Base-by-base conservation (phyloP, 1,140 invertebrate species). In the Drosophila guanche region DNA sequence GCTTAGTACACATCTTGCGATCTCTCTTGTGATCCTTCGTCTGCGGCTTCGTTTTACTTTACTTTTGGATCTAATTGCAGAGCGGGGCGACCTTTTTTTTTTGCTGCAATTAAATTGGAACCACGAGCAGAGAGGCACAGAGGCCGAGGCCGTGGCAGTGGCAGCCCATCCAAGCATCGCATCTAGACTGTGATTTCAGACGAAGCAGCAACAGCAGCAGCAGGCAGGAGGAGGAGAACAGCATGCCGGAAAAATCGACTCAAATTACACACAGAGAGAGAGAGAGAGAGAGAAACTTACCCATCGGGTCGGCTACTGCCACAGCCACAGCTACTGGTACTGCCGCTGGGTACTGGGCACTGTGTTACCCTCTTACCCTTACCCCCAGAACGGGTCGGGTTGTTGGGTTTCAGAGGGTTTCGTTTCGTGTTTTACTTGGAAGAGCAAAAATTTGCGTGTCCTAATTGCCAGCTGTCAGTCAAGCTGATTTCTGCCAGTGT, bases 71-170 rank as follows among this genome's bases (percentile, higher is more conserved):
- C 83, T 86, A 88, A 86, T 86, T 86, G 83, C 83, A 86, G 70
- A 71, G 55, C 70, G 51, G 23, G 50, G 45, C 67, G 55, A 85
- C 77, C 81, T 80, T 81, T 81, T 66, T n/a, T 62, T 43, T 42
- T 47, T 69, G 73, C 83, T 88, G 83, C 83, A 86, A 86, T 86
- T 86, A 86, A 86, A 83, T 79, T 88, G 76, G 80, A 85, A 85
- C 81, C 76, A 86, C 78, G 78, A 81, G 55, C 61, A 76, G 33
- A 12, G 10, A 48, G 10, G 29, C 23, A 43, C 42, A 40, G 47
- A 12, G 25, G 16, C 22, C 25, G 23, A 27, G 40, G 4, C 7
- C 6, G 42, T 20, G 16, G 16, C 16, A 20, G 33, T 43, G 47
- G 47, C 54, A 71, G 65, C 27, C 47, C 70, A 69, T 69, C 57